Base-by-base conservation (phyloP, 2,888 invertebrate genomes). In the Camptogramma bilineatum region DNA sequence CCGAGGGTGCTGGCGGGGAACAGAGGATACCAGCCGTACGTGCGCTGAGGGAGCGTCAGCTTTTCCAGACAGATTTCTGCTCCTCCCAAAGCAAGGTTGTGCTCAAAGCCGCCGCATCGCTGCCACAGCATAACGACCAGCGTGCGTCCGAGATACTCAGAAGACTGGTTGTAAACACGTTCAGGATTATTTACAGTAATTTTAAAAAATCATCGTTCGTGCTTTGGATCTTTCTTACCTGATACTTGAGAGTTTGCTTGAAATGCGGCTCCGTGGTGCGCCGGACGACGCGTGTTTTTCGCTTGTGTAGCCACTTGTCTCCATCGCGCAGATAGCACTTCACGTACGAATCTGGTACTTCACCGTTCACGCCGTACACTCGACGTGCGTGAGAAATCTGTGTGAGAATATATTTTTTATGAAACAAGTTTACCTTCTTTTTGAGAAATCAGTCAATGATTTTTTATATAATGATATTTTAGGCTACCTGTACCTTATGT, bases 71-170 rank as follows among this genome's bases (percentile, higher is more conserved):
- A 95, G 71, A 98, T 96, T 88, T 98, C 97, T 0, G 96, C 97
- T 51, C 98, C 98, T 10, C 98, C 98, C 47, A 98, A 91, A 48
- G 93, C 93, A 48, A 93, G 84, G 83, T 98, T 98, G 86, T 97
- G 97, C 81, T 97, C 97, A 86, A 97, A 97, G 2, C 97, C 97
- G 65, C 97, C 96, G 83, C 97, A 97, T 66, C 97, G 95, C 82
- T 98, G 97, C 98, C 98, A 98, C 53, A 98, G 94, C 96, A 98
- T 98, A 58, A 98, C 97, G 73, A 98, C 95, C 71, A 98, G 94
- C 68, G 96, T 96, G 61, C 98, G 95, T 0, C 96, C 96, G 24
- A 96, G 94, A 0, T 96, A 95, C 82, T 97, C 96, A 77, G 95
- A 95, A 16, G 96, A 95, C 95, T 95, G 76, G 57, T 17, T 4